Evolutionary conservation across 2,797 vertebrate species (phyloP).

Genomic region (Alectoris magna): DNA sequence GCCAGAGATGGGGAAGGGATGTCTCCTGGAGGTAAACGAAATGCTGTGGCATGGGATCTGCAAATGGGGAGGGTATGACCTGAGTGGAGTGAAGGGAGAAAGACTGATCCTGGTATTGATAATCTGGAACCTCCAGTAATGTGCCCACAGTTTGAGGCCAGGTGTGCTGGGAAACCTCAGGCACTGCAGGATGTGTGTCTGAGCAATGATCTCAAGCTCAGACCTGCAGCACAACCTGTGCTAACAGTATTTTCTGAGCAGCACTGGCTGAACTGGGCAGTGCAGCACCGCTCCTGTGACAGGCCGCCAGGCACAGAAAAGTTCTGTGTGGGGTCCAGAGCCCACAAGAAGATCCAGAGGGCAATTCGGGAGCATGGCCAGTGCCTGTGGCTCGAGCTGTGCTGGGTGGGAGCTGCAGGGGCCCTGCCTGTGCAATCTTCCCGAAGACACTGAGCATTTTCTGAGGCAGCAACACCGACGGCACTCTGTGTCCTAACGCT

Average conservation of each 20-base stretch:
- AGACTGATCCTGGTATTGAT: not conserved
- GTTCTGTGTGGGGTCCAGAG: accelerated
- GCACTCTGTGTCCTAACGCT: accelerated
- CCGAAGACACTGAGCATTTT: not conserved
- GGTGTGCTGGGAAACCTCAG: not conserved
- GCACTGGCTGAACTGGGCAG: not conserved
- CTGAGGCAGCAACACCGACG: not conserved
- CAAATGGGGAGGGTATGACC: not conserved
- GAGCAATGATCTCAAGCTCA: not conserved
- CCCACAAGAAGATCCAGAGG: not conserved
- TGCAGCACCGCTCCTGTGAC: not conserved
- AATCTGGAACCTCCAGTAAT: not conserved
- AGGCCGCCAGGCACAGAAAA: not conserved
- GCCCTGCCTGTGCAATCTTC: not conserved
- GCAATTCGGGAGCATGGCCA: not conserved
- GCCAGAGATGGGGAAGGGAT: not conserved
- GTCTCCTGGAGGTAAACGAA: not conserved
- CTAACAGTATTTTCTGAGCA: not conserved
- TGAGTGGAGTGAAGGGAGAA: not conserved
- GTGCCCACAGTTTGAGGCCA: not conserved
- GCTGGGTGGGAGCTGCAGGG: not conserved
- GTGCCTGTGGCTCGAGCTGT: not conserved
- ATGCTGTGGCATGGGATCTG: not conserved
- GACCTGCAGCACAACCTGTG: not conserved
- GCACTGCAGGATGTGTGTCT: not conserved